Evolutionary conservation across 2,888 invertebrate genomes (phyloP).

Genomic region (Monochamus alternatus): DNA sequence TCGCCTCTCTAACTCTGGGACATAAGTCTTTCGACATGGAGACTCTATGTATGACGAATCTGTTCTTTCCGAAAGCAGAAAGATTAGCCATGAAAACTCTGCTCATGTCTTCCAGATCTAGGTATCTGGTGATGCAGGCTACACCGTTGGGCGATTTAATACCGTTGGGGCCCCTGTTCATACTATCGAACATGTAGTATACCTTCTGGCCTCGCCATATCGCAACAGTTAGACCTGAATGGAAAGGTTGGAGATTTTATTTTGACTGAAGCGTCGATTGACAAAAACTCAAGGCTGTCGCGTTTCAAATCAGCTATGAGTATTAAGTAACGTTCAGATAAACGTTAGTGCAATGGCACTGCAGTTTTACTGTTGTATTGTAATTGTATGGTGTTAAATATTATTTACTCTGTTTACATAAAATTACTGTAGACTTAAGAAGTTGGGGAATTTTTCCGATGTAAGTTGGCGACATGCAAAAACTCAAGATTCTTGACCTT

Average conservation of each 20-base stretch:
- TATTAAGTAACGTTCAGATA: too few relatives aligned
- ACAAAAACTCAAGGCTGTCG: neutral
- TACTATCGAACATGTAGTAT: conserved; percentile 71
- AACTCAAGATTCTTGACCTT: too few relatives aligned
- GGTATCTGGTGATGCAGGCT: conserved; percentile 67
- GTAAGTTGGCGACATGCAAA: too few relatives aligned
- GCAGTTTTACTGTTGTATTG: too few relatives aligned
- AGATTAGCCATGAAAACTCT: conserved; percentile 65
- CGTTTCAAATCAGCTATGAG: too few relatives aligned
- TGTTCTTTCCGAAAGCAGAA: conserved; percentile 60
- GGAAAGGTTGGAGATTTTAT: neutral
- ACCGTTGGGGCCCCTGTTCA: conserved; percentile 70
- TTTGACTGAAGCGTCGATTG: neutral
- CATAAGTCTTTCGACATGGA: conserved; percentile 56
- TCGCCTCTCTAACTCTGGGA: conserved; percentile 60
- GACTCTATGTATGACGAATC: conserved; percentile 63
- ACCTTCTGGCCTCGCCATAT: conserved; percentile 69
- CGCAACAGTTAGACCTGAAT: conserved; percentile 61
- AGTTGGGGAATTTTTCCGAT: too few relatives aligned
- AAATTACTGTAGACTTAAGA: too few relatives aligned
- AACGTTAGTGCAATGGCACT: too few relatives aligned
- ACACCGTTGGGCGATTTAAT: conserved; percentile 63
- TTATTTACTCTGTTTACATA: too few relatives aligned
- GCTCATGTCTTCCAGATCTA: conserved; percentile 60
- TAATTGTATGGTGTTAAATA: too few relatives aligned